Conservation (phyloP, 2,797 vertebrate genomes). For the Anolis apletophallus region DNA sequence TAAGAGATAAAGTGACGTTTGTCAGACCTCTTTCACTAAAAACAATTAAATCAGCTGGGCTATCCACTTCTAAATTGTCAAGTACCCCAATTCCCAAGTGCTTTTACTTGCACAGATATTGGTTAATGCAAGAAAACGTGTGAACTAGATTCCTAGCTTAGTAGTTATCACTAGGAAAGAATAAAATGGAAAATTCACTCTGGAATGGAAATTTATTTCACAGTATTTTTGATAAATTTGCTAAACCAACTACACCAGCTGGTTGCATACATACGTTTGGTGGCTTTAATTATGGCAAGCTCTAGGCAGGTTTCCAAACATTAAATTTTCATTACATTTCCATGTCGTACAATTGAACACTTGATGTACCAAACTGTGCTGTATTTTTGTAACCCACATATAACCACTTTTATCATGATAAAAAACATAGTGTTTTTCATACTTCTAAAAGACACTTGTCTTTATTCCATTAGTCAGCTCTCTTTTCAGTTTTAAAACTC, state of each 20-base stretch:
- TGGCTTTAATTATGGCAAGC: background rate
- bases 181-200: background rate
- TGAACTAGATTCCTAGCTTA: background rate
- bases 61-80: background rate
- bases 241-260: background rate
- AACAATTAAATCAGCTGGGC: background rate
- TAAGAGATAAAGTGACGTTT: no score
- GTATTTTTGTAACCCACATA: slow-evolving; percentile 13
- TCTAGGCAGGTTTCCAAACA: slow-evolving; percentile 27
- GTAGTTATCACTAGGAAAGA: background rate
- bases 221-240: background rate
- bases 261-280: background rate
- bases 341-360: slow-evolving; percentile 25
- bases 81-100: background rate
- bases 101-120: background rate
- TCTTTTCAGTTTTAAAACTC: background rate
- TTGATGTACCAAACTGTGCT: slow-evolving; percentile 29
- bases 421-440: slow-evolving; percentile 19
- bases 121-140: background rate
- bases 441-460: background rate
- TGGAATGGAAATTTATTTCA: slow-evolving; percentile 10
- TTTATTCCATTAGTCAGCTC: background rate
- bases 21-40: background rate
- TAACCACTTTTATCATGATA: slow-evolving; percentile 27
- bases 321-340: slow-evolving; percentile 42